Conservation (phyloP, 1,140 invertebrate species). For the Mizuhopecten yessoensis region DNA sequence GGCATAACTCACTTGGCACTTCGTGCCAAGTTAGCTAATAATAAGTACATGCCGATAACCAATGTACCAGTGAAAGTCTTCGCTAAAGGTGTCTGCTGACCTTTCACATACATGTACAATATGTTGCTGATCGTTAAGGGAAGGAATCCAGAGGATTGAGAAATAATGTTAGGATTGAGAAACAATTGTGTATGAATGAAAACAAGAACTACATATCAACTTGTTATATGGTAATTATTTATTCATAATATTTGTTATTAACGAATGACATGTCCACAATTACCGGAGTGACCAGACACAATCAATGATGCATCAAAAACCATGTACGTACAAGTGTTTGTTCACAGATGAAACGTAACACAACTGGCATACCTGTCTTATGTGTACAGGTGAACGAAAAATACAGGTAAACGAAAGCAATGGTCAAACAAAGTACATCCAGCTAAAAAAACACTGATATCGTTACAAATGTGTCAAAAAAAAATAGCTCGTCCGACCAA, state of each 20-base stretch:
- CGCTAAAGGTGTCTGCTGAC: no score
- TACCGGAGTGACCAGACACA: background rate
- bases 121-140: no score
- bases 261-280: background rate
- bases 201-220: background rate
- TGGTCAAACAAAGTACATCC: background rate
- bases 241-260: conserved; percentile 36
- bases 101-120: no score
- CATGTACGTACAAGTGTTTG: background rate
- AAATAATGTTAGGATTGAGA: no score
- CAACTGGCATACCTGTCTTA: conserved; percentile 5
- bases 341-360: background rate
- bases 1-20: no score
- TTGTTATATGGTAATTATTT: conserved; percentile 22
- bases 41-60: no score
- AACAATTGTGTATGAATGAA: background rate
- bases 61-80: no score
- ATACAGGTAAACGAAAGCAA: background rate
- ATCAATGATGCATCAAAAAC: background rate
- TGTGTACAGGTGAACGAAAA: background rate
- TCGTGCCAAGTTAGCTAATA: no score
- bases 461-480: background rate
- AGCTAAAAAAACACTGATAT: background rate
- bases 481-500: background rate
- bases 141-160: no score